Evolutionary conservation across 2,797 vertebrate genomes (phyloP).

Genomic region (Sebastes taczanowskii): DNA sequence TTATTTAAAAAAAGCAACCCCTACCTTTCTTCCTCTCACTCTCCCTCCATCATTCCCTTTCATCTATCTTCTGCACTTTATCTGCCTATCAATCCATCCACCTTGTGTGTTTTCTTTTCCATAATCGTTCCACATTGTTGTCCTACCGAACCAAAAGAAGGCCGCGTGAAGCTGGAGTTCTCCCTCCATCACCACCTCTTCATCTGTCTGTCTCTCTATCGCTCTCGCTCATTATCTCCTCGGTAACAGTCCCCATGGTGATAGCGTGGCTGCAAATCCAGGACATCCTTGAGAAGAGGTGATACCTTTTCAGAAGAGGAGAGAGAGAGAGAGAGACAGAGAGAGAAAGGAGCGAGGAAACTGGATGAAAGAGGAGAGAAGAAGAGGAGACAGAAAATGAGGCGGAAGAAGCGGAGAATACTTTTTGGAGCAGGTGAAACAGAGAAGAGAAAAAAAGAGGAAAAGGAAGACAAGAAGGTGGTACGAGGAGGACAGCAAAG

Average conservation of each 20-base stretch:
- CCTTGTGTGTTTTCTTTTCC: background rate
- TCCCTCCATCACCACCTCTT: background rate
- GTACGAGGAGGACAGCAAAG: background rate
- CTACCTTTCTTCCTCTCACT: background rate
- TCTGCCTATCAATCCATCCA: background rate
- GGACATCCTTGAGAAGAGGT: slow-evolving; percentile 80
- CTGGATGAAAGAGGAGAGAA: slow-evolving; percentile 33
- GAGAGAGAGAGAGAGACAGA: slow-evolving; percentile 18
- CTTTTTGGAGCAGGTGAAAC: slow-evolving; percentile 14
- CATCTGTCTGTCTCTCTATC: slow-evolving; percentile 34
- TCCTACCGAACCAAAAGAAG: slow-evolving; percentile 15
- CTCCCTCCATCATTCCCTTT: slow-evolving; percentile 7
- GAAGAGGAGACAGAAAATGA: background rate
- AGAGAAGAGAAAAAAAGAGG: background rate
- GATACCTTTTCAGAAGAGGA: slow-evolving; percentile 58
- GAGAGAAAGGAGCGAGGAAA: slow-evolving; percentile 43
- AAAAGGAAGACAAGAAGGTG: background rate
- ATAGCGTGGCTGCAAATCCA: slow-evolving; percentile 75
- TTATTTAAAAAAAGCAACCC: background rate
- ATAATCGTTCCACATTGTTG: background rate
- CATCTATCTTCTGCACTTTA: slow-evolving; percentile 4
- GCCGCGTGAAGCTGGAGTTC: slow-evolving; percentile 10
- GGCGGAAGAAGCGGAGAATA: slow-evolving; percentile 5
- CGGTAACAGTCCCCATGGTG: slow-evolving; percentile 82
- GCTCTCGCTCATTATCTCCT: slow-evolving; percentile 69